Percentiles rank a stretch among this genome's conserved stretches.
Evolutionary conservation across 2,888 invertebrate genomes (phyloP).

Genomic region (Ophioninae sp.): DNA sequence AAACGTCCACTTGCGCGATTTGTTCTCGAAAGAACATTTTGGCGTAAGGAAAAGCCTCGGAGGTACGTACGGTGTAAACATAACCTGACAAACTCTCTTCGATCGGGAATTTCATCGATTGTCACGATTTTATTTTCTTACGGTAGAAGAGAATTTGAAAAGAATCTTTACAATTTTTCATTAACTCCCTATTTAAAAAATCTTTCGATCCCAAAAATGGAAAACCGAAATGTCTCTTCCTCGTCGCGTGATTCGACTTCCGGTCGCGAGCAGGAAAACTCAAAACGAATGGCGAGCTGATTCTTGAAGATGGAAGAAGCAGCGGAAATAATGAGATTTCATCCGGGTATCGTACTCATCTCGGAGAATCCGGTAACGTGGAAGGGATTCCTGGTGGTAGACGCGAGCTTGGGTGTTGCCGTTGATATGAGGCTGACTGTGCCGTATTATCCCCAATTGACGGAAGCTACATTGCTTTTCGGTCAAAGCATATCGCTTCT

Average conservation of each 20-base stretch:
- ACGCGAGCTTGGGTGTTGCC: slow-evolving; percentile 62
- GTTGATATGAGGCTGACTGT: slow-evolving; percentile 72
- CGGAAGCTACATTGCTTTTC: slow-evolving; percentile 69
- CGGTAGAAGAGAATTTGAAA: not conserved
- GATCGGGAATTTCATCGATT: not conserved
- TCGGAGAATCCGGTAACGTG: slow-evolving; percentile 72
- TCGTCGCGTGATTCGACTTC: no score
- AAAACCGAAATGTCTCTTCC: no score
- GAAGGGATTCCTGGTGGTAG: slow-evolving; percentile 73
- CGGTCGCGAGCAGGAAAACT: no score
- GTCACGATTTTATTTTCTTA: not conserved
- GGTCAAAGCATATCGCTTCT: slow-evolving; percentile 70
- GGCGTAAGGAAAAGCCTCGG: not conserved
- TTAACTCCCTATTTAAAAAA: no score
- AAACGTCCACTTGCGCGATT: not conserved
- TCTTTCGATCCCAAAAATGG: no score
- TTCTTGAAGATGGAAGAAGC: slow-evolving; percentile 66
- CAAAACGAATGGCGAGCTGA: not conserved
- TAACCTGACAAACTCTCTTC: not conserved
- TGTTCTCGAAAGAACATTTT: not conserved
- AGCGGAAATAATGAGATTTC: slow-evolving; percentile 69
- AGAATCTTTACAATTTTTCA: not conserved
- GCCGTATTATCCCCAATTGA: slow-evolving; percentile 74
- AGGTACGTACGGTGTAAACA: not conserved
- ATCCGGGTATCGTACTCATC: slow-evolving; percentile 74